Evolutionary conservation across 2,113 vertebrate species (phyloP), one percentile per base, ranked within the genome.

Genomic region (Narcine bancroftii): DNA sequence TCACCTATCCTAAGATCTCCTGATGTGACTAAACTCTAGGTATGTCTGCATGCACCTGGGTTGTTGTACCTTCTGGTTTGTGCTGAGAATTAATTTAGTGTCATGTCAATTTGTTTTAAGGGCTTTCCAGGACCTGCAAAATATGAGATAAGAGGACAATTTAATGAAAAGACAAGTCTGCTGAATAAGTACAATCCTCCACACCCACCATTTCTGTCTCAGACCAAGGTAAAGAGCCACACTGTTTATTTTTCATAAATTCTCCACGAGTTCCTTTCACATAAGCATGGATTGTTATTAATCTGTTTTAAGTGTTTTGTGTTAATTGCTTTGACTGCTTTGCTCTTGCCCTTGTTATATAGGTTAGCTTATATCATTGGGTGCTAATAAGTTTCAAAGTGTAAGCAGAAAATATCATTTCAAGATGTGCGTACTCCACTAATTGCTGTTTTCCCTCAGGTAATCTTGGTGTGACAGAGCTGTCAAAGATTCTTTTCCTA

Each of bases 111-210:
- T 13, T 11, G 92, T 92, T 93, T 93, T 69, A 92, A 96, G 94
- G 93, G 92, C 79, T 91, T 95, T 93, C 95, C 93, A 36, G 94
- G 94, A n/a, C 95, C 94, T 93, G 95, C 94, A 83, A 93, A 92
- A 65, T 95, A 96, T 92, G 89, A 96, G 91, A 94, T 95, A 92
- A 94, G 93, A 94, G 93, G 93, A 92, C 89, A 94, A 0, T 95
- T 95, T 95, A 83, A 94, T 81, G 94, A 93, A 83, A 81, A 0
- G 79, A 71, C 93, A 85, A 87, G 26, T 15, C 63, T 0, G 3
- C 26, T 33, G 6, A 42, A 69, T 45, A 93, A 85, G 92, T 92
- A 29, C 42, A 13, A 47, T 33, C 7, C 92, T 92, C 92, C 92
- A 11, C 79, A 17, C 9, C 92, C 92, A 92, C 93, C 93, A 93